These are phyloP conservation scores for Cataglyphis cursor DNA, from an alignment of 2,888 invertebrate species.

Conservation along the genomic window DNA sequence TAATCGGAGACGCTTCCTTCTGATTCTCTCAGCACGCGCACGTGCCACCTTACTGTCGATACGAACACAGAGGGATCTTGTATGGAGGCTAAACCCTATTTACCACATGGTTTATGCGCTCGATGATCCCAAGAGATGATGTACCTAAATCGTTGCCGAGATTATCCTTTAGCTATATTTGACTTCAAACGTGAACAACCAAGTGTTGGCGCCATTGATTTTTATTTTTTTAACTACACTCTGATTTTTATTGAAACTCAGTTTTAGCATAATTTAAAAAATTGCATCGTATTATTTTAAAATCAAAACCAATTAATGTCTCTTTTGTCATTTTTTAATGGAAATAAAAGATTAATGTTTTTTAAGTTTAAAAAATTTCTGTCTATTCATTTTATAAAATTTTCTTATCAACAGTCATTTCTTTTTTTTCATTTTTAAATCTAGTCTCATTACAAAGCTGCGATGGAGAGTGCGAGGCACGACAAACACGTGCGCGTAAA, in stretches of 20 bases:
- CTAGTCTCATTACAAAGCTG: slow-evolving; percentile 20
- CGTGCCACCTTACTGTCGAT: slow-evolving; percentile 58
- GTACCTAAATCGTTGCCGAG: slow-evolving; percentile 61
- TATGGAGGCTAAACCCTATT: slow-evolving; percentile 57
- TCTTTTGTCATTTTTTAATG: neutral
- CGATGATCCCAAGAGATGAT: slow-evolving; percentile 62
- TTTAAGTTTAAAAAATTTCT: neutral
- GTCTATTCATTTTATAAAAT: neutral
- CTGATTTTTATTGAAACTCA: neutral
- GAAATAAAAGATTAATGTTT: neutral
- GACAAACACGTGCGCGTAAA: slow-evolving; percentile 59
- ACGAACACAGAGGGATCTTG: slow-evolving; percentile 39
- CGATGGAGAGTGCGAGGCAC: slow-evolving; percentile 60
- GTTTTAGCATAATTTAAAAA: neutral
- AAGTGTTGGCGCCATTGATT: slow-evolving; percentile 35
- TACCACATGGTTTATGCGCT: slow-evolving; percentile 68
- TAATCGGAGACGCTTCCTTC: slow-evolving; percentile 45
- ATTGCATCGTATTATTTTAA: neutral
- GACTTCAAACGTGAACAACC: slow-evolving; percentile 29
- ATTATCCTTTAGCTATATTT: slow-evolving; percentile 68
- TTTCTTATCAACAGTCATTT: neutral
- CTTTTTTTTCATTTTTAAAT: slow-evolving; percentile 10
- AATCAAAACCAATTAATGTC: neutral
- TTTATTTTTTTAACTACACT: neutral
- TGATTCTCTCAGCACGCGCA: slow-evolving; percentile 63